Evolutionary conservation across 1,140 invertebrate species (phyloP), one percentile per base, ranked within the genome.

Genomic region (Drosophila hydei): DNA sequence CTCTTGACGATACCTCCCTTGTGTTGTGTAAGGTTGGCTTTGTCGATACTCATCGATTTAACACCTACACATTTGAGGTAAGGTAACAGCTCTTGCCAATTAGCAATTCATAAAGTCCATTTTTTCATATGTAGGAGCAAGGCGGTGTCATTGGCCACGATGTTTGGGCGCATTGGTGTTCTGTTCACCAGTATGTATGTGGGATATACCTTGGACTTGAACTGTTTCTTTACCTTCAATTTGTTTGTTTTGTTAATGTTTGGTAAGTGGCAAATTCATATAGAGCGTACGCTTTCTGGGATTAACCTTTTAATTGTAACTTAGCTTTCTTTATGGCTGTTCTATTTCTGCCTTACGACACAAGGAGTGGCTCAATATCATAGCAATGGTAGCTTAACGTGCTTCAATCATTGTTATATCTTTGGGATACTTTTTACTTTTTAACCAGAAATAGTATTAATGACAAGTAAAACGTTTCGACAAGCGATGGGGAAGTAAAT

Each of bases 371-470:
- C 2, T 4, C 5, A 1, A 12, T 47, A 19, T 12, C 23, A 6
- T 48, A 4, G 3, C 4, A 40, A n/a, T n/a, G n/a, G n/a, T n/a
- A n/a, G n/a, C n/a, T n/a, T n/a, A n/a, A n/a, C n/a, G n/a, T n/a
- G n/a, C n/a, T n/a, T n/a, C n/a, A n/a, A n/a, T n/a, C n/a, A n/a
- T n/a, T n/a, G n/a, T n/a, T n/a, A n/a, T n/a, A n/a, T n/a, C n/a
- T n/a, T n/a, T n/a, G n/a, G n/a, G n/a, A n/a, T n/a, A n/a, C n/a
- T n/a, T 23, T 12, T 23, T 19, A 21, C 19, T 5, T 42, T 36
- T 11, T 16, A 56, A 63, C 54, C 55, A 72, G 64, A 79, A 77
- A 77, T 85, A 79, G 79, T 71, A 84, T 74, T 77, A 85, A 84
- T 70, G 80, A 77, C 69, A 85, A 84, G 27, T 0, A 3, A 33